Conservation (phyloP, 2,113 vertebrate genomes). For the Hyla sarda region DNA sequence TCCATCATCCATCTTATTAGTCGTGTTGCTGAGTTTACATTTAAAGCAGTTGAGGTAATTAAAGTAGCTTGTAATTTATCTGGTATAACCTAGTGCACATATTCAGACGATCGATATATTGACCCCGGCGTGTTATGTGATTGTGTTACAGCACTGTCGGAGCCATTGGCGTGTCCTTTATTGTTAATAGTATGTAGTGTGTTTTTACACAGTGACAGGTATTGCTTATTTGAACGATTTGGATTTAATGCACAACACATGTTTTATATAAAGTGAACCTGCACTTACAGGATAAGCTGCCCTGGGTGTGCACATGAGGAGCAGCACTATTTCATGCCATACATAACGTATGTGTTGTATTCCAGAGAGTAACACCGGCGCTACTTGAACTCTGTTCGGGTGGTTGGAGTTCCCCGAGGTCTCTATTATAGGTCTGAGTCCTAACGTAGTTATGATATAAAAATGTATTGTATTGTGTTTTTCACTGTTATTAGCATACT, state of each 20-base stretch:
- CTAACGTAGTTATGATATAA: too few relatives aligned
- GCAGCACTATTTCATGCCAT: too few relatives aligned
- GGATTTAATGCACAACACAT: not conserved
- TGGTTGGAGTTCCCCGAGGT: too few relatives aligned
- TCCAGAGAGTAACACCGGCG: too few relatives aligned
- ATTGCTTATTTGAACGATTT: not conserved
- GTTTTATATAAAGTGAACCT: not conserved
- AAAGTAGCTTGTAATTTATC: conserved; percentile 42
- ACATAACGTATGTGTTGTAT: too few relatives aligned
- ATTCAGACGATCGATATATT: conserved; percentile 31
- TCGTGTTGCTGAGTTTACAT: conserved; percentile 26
- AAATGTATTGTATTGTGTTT: too few relatives aligned
- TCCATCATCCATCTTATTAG: conserved; percentile 41
- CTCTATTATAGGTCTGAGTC: too few relatives aligned
- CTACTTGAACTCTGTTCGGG: too few relatives aligned
- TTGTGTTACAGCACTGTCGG: conserved; percentile 18
- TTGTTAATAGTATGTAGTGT: not conserved
- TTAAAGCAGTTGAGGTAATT: conserved; percentile 43
- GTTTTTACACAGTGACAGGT: not conserved
- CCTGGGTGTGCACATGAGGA: too few relatives aligned
- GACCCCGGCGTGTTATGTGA: conserved; percentile 22
- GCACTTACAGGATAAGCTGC: too few relatives aligned
- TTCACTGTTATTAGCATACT: too few relatives aligned
- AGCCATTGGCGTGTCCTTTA: conserved; percentile 8
- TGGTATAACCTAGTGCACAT: conserved; percentile 1